Base-by-base conservation (phyloP, 2,888 invertebrate species). In the Schizotus pectinicornis region DNA sequence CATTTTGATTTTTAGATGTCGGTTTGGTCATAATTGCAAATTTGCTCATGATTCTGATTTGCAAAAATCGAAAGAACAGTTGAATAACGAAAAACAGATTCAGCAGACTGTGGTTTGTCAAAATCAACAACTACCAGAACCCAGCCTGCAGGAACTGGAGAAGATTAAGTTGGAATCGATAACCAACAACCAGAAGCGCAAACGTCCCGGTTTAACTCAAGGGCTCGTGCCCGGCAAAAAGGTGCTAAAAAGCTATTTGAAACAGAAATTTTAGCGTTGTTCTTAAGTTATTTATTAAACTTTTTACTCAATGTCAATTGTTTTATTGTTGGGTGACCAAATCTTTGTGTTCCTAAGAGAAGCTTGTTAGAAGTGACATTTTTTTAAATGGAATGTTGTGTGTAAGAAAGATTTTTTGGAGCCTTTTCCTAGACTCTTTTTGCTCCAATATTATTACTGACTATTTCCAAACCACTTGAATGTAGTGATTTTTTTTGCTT, bases 31-130 rank as follows among this genome's bases (percentile, higher is more conserved):
- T 74, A 94, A 92, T 72, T 96, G 96, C 77, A 92, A 91, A 68
- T 96, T 89, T 79, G 94, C 94, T 0, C 95, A 96, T 78, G 94
- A 94, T 72, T 91, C 92, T 0, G 94, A 95, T 76, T 81, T 94
- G 31, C 88, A 89, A 74, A 86, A 86, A 70, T 81, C 84, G 41
- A 76, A 81, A 22, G 84, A 84, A 48, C 86, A 88, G 71, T 75
- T 87, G 31, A 84, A 85, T 65, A 80, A 80, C 12, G 84, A 86
- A 42, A 84, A 85, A 0, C 80, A 82, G 62, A 79, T 79, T 9
- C 57, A 69, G 39, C 62, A 68, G 36, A 60, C 67, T 33, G 64
- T 71, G 11, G 64, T 72, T 3, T 70, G 69, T 47, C 64, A 70
- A 42, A 69, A 54, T 48, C 64, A 67, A 35, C 34, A 49, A 22